Conservation (phyloP, 2,888 invertebrate species). For the Phengaris alcon region DNA sequence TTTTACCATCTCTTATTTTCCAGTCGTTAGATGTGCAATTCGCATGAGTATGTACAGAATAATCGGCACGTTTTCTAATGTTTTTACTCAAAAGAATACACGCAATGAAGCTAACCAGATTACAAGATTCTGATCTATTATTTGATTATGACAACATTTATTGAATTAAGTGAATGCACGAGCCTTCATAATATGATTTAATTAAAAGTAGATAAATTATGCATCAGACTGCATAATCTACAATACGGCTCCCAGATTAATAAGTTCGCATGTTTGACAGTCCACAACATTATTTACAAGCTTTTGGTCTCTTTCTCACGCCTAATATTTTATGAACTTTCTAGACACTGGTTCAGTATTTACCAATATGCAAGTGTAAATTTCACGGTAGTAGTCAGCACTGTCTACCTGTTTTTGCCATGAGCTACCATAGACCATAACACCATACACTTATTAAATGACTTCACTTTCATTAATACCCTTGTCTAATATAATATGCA, state of each 20-base stretch:
- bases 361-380: conserved; percentile 6
- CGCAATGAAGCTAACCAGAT: conserved; percentile 19
- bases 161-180: conserved; percentile 6
- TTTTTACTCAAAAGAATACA: background rate
- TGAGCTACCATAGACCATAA: background rate
- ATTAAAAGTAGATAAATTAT: conserved; percentile 11
- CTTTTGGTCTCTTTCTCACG: conserved; percentile 6
- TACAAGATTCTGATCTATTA: conserved; percentile 16
- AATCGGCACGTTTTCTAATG: conserved; percentile 7
- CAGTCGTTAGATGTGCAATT: conserved; percentile 8
- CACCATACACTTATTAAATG: background rate
- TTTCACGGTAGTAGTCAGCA: background rate
- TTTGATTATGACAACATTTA: conserved; percentile 23
- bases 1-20: conserved; percentile 7
- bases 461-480: background rate
- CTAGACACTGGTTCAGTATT: conserved; percentile 19
- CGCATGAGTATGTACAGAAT: conserved; percentile 6
- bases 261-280: background rate
- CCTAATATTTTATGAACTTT: conserved; percentile 10
- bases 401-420: conserved; percentile 9
- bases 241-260: conserved; percentile 3
- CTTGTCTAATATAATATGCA: background rate
- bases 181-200: background rate
- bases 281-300: background rate
- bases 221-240: background rate